Conservation (phyloP, 2,797 vertebrate genomes). For the Myotis myotis region DNA sequence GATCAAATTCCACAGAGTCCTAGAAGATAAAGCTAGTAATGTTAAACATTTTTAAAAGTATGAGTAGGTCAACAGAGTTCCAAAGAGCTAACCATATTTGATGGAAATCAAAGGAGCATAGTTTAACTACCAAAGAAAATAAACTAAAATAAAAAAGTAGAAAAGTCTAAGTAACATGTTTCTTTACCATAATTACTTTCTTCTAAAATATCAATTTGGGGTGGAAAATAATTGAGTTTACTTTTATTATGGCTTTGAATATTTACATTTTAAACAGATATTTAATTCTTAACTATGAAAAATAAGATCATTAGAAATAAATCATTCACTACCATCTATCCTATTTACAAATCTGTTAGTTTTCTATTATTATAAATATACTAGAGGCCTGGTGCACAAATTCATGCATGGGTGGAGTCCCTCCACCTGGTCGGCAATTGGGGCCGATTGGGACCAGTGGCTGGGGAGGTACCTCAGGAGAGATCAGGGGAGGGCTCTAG, state of each 20-base stretch:
- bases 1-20: neutral
- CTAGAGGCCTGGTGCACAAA: no score
- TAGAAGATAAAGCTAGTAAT: neutral
- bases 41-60: neutral
- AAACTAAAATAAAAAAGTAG: neutral
- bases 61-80: neutral
- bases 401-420: no score
- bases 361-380: neutral
- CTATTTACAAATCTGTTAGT: neutral
- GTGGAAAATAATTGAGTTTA: neutral
- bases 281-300: neutral
- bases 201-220: neutral
- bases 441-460: no score
- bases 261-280: neutral
- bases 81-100: neutral
- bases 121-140: neutral
- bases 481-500: no score
- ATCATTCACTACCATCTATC: neutral
- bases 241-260: neutral
- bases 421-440: rapidly evolving
- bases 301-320: neutral
- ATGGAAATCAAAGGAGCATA: neutral
- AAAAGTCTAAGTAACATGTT: neutral
- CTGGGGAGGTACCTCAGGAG: no score
- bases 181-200: neutral